Base-by-base conservation (phyloP, 2,888 invertebrate species). In the Ypsolopha sequella region DNA sequence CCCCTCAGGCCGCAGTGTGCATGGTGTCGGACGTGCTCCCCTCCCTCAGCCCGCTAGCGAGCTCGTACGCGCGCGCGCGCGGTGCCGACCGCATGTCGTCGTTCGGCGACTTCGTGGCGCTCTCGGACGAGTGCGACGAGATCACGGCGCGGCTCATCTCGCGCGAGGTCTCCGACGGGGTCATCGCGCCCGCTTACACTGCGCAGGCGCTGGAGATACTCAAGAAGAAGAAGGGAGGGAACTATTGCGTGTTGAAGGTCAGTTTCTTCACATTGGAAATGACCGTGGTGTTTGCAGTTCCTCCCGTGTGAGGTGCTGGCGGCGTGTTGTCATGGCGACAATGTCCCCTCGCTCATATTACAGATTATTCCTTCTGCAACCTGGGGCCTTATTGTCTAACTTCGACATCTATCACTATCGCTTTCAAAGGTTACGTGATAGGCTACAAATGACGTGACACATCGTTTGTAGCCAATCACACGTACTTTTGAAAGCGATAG, bases 61-160 rank as follows among this genome's bases (percentile, higher is more conserved):
- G 90, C 11, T 98, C 99, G 0, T 99, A 99, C 80, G 98, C 98
- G 0, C 89, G 98, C 53, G 99, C 99, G 0, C 90, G 99, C 70
- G 98, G 99, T 49, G 98, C 98, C 11, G 99, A 99, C 80, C 90
- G 99, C 51, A 99, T 99, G 99, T 98, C 98, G 7, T 98, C 98
- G 0, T 99, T 99, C 79, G 99, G 99, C 0, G 99, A 99, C 81
- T 99, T 99, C 76, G 91, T 99, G 38, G 97, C 98, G 0, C 76
- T 99, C 0, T 98, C 98, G 0, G 97, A 98, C 72, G 77, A 85
- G 0, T 99, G 99, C 70, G 99, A 99, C 79, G 90, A 89, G 48
- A 70, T 91, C 55, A 99, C 99, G 0, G 99, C 99, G 0, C 92
- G 90, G 70, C 94, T 99, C 52, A 96, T 99, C 54, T 94, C 96